These are phyloP conservation scores for Umimayanthus kanabou DNA, from an alignment of 92 coral and sea anemone genomes.

Conservation along the genomic window DNA sequence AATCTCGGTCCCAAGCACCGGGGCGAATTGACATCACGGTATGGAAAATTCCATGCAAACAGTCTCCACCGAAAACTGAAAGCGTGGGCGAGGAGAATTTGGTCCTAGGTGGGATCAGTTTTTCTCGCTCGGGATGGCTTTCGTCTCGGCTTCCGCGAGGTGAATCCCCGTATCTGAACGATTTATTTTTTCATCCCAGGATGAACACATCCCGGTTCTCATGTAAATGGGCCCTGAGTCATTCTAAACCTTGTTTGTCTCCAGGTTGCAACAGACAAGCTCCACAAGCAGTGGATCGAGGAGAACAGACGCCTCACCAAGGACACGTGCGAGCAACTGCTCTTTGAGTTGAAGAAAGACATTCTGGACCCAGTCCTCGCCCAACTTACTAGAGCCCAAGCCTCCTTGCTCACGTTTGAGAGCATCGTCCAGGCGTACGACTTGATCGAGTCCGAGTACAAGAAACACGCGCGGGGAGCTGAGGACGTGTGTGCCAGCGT, in stretches of 20 bases:
- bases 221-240: not conserved
- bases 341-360: constrained; percentile 47
- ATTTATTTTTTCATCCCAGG: too few relatives aligned
- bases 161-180: too few relatives aligned
- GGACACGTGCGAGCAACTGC: constrained; percentile 51
- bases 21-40: too few relatives aligned
- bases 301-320: constrained; percentile 56
- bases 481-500: constrained; percentile 67
- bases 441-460: constrained; percentile 48
- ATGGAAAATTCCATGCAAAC: too few relatives aligned
- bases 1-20: too few relatives aligned
- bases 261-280: constrained; percentile 25
- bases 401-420: constrained; percentile 50
- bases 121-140: too few relatives aligned
- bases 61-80: too few relatives aligned
- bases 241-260: not conserved
- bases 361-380: constrained; percentile 67
- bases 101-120: too few relatives aligned
- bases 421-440: constrained; percentile 55
- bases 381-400: constrained; percentile 57
- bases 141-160: too few relatives aligned
- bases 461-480: constrained; percentile 58
- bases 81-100: too few relatives aligned
- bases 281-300: constrained; percentile 13
- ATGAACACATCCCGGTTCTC: too few relatives aligned